Base-by-base conservation (phyloP, 2,113 vertebrate species). In the Labeo rohita region DNA sequence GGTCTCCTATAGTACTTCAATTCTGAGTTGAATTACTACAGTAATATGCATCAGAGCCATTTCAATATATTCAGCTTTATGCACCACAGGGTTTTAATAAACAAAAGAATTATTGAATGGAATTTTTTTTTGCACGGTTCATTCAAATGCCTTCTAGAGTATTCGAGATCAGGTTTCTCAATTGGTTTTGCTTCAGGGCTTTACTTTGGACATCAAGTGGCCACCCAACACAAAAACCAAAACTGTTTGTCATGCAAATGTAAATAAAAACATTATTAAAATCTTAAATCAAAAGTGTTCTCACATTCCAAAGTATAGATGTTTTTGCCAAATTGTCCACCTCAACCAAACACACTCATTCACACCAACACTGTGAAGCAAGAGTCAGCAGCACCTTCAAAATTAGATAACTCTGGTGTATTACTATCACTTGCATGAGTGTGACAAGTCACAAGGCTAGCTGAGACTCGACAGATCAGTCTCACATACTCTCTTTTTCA, bases 361-460 rank as follows among this genome's bases (percentile, higher is more conserved):
- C 79, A 83, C 74, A 85, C 39, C 81, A 59, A 72, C 65, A 80
- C 77, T 50, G 43, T 1, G 13, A 61, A 73, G 12, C 16, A 34
- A n/a, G 18, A 68, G 63, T 77, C 65, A 72, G 34, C 0, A 23
- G 76, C 34, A 63, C 77, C 70, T 15, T 56, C 39, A 63, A 86
- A 28, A 80, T 86, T 86, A 80, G 73, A 39, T 49, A 39, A 47
- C 52, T 23, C 45, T 77, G 28, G 23, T 1, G 21, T 11, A 28
- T 39, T 61, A 39, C 70, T 66, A 45, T 59, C 83, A 85, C n/a
- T 13, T 54, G 59, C 49, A 65, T 43, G 15, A 85, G 59, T 56
- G 70, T 73, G 65, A 43, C 21, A 21, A 61, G 16, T 47, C 56
- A 15, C 68, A 74, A 61, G 70, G 70, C 83, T 28, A 39, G 47